Conservation (phyloP, 2,888 invertebrate species). For the Mystacides longicornis region DNA sequence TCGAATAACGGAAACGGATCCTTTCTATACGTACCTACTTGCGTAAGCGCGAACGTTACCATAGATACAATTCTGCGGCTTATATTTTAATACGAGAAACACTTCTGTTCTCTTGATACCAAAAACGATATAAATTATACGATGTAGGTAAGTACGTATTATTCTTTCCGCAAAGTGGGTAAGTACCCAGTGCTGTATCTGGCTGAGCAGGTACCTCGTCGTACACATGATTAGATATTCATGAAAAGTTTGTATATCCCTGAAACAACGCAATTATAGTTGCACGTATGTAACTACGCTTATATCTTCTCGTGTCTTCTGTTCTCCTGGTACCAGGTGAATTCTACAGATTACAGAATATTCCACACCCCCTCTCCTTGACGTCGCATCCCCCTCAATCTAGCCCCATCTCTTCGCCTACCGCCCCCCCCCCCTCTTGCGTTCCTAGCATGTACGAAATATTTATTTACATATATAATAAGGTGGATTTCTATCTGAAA, state of each 20-base stretch:
- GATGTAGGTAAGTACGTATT: background rate
- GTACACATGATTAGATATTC: slow-evolving; percentile 1
- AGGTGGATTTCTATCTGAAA: too few relatives aligned
- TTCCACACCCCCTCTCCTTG: slow-evolving; percentile 13
- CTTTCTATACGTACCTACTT: too few relatives aligned
- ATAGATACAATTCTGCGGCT: too few relatives aligned
- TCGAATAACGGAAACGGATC: too few relatives aligned
- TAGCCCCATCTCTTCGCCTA: background rate
- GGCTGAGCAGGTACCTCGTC: background rate
- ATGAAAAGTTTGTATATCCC: slow-evolving; percentile 13
- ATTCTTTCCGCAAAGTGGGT: background rate
- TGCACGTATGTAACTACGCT: slow-evolving; percentile 22
- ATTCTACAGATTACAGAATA: slow-evolving; percentile 26
- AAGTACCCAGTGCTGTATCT: too few relatives aligned
- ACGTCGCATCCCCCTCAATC: background rate
- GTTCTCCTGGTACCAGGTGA: slow-evolving; percentile 26
- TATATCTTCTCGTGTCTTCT: slow-evolving; percentile 23
- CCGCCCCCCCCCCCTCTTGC: background rate
- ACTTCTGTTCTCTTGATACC: too few relatives aligned
- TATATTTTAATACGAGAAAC: too few relatives aligned
- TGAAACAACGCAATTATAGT: slow-evolving; percentile 23
- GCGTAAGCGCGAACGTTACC: too few relatives aligned
- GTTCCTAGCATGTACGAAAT: background rate
- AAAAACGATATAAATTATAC: too few relatives aligned
- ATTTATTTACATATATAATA: slow-evolving; percentile 2